Conservation (phyloP, 2,888 invertebrate genomes). For the Drosophila merina region DNA sequence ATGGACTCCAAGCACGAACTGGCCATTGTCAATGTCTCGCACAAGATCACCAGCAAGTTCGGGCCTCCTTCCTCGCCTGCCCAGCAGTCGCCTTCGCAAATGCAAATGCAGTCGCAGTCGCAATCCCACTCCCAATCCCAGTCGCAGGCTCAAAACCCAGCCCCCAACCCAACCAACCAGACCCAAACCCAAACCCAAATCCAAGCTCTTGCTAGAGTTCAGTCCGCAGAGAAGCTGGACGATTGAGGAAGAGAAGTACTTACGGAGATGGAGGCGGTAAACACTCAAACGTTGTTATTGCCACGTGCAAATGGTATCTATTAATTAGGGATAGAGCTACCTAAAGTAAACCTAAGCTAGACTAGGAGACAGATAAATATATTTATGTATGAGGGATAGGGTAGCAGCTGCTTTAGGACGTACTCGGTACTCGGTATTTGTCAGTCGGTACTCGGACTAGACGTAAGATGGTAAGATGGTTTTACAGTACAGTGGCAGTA, state of each 20-base stretch:
- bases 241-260: conserved; percentile 19
- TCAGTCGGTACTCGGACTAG: not conserved
- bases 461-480: not conserved
- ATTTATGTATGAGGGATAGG: conserved; percentile 14
- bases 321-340: conserved; percentile 43
- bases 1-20: conserved; percentile 84
- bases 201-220: conserved; percentile 7
- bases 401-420: not conserved
- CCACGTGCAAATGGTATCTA: conserved; percentile 70
- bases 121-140: conserved; percentile 3
- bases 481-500: conserved; percentile 5
- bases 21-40: conserved; percentile 84
- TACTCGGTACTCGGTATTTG: not conserved
- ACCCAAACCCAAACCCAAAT: conserved; percentile 7
- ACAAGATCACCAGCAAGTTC: conserved; percentile 84
- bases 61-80: conserved; percentile 78
- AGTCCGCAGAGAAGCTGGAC: conserved; percentile 20
- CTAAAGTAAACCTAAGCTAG: conserved; percentile 8
- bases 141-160: not conserved
- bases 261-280: conserved; percentile 1
- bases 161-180: conserved; percentile 2
- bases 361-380: conserved; percentile 25
- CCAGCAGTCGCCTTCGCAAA: conserved; percentile 41
- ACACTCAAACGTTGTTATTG: conserved; percentile 65
- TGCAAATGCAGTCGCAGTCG: conserved; percentile 28